Conservation (phyloP, 2,113 vertebrate species). For the Petaurus breviceps region DNA sequence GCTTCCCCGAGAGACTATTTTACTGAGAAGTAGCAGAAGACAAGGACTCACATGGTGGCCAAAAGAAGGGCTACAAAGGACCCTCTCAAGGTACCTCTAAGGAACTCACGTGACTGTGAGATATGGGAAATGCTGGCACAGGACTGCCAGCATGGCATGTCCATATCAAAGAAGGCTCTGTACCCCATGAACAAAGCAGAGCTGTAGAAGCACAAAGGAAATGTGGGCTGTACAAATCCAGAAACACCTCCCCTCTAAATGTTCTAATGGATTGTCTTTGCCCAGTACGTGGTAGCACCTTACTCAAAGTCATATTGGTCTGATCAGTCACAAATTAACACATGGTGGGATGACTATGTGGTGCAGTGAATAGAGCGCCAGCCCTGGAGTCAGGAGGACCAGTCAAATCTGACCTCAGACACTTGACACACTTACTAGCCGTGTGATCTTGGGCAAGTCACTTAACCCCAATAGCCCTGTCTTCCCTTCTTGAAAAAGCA, state of each 20-base stretch:
- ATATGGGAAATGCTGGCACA: not conserved
- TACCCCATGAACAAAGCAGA: not conserved
- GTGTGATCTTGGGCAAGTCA: no score
- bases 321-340: not conserved
- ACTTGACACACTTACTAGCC: no score
- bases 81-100: not conserved
- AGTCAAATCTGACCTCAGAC: no score
- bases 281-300: not conserved
- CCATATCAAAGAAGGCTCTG: not conserved
- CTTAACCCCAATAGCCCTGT: no score
- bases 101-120: not conserved
- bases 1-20: not conserved
- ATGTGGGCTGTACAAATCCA: not conserved
- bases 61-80: not conserved
- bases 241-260: not conserved
- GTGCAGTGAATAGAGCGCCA: no score
- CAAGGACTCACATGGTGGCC: not conserved
- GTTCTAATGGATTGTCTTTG: not conserved
- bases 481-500: no score
- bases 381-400: no score
- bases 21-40: not conserved
- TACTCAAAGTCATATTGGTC: not conserved
- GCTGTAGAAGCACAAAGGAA: not conserved
- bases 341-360: no score
- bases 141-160: not conserved